Evolutionary conservation across 2,113 vertebrate species (phyloP).

Genomic region (Prionailurus viverrinus): DNA sequence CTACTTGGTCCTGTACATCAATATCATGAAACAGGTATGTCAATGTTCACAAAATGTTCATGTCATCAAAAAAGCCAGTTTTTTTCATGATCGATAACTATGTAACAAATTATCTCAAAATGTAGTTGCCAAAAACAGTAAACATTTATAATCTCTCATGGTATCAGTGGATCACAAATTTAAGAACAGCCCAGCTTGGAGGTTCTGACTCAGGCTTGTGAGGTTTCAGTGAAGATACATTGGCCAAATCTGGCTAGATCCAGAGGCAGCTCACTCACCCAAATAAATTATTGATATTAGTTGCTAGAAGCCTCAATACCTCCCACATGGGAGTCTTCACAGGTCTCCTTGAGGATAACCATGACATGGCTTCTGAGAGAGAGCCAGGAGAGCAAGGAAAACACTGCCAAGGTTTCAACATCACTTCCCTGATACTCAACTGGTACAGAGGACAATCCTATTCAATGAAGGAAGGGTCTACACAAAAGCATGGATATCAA

Average conservation of each 20-base stretch:
- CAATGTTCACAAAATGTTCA: background rate
- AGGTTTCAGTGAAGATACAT: background rate
- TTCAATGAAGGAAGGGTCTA: background rate
- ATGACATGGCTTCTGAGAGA: background rate
- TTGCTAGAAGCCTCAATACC: background rate
- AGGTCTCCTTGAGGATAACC: background rate
- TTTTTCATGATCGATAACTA: background rate
- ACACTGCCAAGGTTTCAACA: background rate
- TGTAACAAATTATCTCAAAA: constrained; percentile 32
- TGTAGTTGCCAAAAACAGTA: background rate
- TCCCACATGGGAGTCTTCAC: background rate
- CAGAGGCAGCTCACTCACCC: background rate
- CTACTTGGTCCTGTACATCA: background rate
- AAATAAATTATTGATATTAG: background rate
- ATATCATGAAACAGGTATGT: background rate
- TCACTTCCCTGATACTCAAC: background rate
- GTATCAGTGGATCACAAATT: constrained; percentile 22
- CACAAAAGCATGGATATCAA: background rate
- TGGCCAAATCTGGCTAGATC: background rate
- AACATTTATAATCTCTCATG: background rate
- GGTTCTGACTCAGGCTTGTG: background rate
- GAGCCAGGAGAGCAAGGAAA: background rate
- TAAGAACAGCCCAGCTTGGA: background rate
- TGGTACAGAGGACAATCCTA: background rate
- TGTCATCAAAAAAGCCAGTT: background rate